Conservation (phyloP, 2,888 invertebrate genomes). For the Gymnosoma rotundatum region DNA sequence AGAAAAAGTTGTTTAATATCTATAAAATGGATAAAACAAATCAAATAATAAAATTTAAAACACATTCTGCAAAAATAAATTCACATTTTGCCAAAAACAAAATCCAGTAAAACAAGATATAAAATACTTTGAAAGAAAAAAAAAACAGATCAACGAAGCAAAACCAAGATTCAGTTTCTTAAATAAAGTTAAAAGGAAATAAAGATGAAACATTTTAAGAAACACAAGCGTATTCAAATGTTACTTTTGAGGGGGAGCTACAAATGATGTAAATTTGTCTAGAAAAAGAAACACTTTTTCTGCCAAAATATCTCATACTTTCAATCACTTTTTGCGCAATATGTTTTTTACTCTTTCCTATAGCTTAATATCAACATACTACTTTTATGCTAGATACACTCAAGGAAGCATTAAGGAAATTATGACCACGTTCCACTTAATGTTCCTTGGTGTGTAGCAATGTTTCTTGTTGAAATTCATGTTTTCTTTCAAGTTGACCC, state of each 20-base stretch:
- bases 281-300: not conserved
- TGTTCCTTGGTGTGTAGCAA: no score
- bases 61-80: not conserved
- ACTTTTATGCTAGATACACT: no score
- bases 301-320: no score
- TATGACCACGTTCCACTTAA: no score
- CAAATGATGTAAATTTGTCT: no score
- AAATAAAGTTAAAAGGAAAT: slow-evolving; percentile 19
- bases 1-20: slow-evolving; percentile 59
- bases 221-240: not conserved
- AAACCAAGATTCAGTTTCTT: slow-evolving; percentile 44
- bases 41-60: slow-evolving; percentile 18
- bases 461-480: no score
- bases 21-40: slow-evolving; percentile 41
- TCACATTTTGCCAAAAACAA: slow-evolving; percentile 49
- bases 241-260: not conserved
- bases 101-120: slow-evolving; percentile 63
- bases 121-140: slow-evolving; percentile 24
- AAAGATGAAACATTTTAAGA: slow-evolving; percentile 10
- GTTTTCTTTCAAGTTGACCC: no score
- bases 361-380: no score
- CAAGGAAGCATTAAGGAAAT: no score
- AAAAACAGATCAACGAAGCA: slow-evolving; percentile 36
- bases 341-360: no score
- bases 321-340: no score